Evolutionary conservation across 1,140 invertebrate genomes (phyloP).

Genomic region (Radopholus similis): DNA sequence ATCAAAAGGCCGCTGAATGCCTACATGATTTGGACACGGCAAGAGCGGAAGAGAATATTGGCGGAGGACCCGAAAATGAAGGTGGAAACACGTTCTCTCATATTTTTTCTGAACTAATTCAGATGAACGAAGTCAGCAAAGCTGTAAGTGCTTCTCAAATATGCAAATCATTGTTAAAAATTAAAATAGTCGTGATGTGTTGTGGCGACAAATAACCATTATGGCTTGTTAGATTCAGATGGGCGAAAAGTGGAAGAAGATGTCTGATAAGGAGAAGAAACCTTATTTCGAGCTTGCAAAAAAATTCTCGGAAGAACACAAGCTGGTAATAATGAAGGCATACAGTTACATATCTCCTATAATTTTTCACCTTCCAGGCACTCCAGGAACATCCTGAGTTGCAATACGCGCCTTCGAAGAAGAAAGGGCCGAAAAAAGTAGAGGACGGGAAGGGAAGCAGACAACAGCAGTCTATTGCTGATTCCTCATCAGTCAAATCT

Average conservation of each 20-base stretch:
- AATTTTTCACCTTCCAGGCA: conserved; percentile 19
- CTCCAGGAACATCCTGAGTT: conserved; percentile 44
- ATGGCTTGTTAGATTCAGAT: conserved; percentile 40
- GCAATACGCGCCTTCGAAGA: conserved; percentile 39
- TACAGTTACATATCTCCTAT: background rate
- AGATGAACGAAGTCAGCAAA: conserved; percentile 43
- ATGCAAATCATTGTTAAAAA: background rate
- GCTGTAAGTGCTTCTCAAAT: conserved; percentile 27
- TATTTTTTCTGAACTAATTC: background rate
- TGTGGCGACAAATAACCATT: conserved; percentile 5
- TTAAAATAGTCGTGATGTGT: conserved; percentile 23
- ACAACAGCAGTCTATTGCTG: conserved; percentile 1
- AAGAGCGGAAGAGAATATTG: conserved; percentile 63
- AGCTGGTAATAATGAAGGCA: conserved; percentile 31
- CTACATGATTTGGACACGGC: conserved; percentile 59
- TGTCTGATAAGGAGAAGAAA: conserved; percentile 51
- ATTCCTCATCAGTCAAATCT: conserved; percentile 18
- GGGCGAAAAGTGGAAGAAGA: conserved; percentile 51
- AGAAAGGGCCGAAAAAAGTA: conserved; percentile 30
- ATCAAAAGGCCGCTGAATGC: conserved; percentile 50
- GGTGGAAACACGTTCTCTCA: conserved; percentile 40
- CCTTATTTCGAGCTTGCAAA: conserved; percentile 46
- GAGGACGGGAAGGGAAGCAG: background rate
- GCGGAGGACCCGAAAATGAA: conserved; percentile 45
- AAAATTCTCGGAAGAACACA: conserved; percentile 45